Evolutionary conservation across 2,113 vertebrate genomes (phyloP), one percentile per base, ranked within the genome.

Genomic region (Podilymbus podiceps): DNA sequence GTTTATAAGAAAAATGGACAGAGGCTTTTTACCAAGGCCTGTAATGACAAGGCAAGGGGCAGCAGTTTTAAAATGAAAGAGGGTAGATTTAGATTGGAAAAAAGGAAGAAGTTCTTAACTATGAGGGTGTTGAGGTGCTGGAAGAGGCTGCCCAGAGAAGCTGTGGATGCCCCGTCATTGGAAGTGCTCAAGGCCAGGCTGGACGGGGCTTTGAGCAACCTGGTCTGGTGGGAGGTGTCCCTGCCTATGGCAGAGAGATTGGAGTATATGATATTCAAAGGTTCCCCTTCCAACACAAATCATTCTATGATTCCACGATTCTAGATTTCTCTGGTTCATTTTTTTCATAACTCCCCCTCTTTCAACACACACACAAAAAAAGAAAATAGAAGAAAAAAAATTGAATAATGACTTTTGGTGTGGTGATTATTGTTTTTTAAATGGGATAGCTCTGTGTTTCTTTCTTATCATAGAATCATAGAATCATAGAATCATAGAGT

Each of bases 161-260:
- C 0, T 87, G 33, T 49, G 30, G 3, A 0, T 84, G 15, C 2
- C 11, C 24, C 5, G 1, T 23, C 10, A 2, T 1, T 46, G 30
- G 20, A 33, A n/a, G 4, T 14, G 15, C 16, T 16, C 72, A 60
- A 68, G 28, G 25, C 1, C 25, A 52, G 35, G 20, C 0, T 73
- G 25, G 35, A 31, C 0, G 2, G 6, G 8, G 4, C 9, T 73
- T 52, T 38, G 13, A 73, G 44, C 6, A 55, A 16, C 9, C 8
- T 69, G 49, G 0, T 4, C 3, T 8, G 8, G n/a, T 8, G 12
- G 52, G 42, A 67, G 18, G 0, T 86, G 27, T 24, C 3, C 3
- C 7, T 72, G 31, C 4, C 4, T 2, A 1, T 12, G 21, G 14
- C 44, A 49, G 8, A 3, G 22, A 3, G 2, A 0, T 22, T 46